These are phyloP conservation scores for Sciurus carolinensis DNA, from an alignment of 2,797 vertebrate genomes.

Conservation along the genomic window DNA sequence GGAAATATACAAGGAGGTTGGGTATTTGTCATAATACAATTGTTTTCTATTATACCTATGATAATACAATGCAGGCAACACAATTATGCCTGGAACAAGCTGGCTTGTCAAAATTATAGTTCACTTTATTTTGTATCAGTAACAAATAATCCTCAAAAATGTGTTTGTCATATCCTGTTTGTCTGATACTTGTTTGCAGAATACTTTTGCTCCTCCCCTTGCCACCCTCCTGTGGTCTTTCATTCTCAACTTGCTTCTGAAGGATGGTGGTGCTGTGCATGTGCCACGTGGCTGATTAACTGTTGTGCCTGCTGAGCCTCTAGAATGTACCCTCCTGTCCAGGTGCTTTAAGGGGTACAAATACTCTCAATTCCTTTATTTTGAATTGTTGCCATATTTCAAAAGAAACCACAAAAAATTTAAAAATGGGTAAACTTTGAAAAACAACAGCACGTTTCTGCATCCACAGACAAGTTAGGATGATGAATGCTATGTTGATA, in stretches of 20 bases:
- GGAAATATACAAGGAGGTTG: constrained; percentile 53
- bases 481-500: constrained; percentile 82
- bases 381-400: constrained; percentile 83
- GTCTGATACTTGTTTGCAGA: constrained; percentile 84
- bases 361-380: constrained; percentile 86
- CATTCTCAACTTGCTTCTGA: constrained; percentile 86
- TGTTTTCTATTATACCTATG: constrained; percentile 81
- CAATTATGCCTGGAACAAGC: constrained; percentile 79
- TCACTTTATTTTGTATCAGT: constrained; percentile 85
- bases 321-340: constrained; percentile 79
- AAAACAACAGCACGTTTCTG: constrained; percentile 80
- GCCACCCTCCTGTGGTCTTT: constrained; percentile 85
- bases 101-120: constrained; percentile 84
- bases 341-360: constrained; percentile 84
- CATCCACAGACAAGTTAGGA: constrained; percentile 74
- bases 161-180: constrained; percentile 87
- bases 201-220: constrained; percentile 86
- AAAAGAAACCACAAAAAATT: constrained; percentile 84
- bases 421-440: constrained; percentile 86
- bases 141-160: constrained; percentile 86
- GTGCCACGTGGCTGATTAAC: constrained; percentile 85
- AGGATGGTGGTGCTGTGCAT: constrained; percentile 86
- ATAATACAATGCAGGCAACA: constrained; percentile 72
- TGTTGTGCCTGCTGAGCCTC: constrained; percentile 84
- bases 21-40: constrained; percentile 63